Evolutionary conservation across 2,888 invertebrate genomes (phyloP).

Genomic region (Drosophila limbata): DNA sequence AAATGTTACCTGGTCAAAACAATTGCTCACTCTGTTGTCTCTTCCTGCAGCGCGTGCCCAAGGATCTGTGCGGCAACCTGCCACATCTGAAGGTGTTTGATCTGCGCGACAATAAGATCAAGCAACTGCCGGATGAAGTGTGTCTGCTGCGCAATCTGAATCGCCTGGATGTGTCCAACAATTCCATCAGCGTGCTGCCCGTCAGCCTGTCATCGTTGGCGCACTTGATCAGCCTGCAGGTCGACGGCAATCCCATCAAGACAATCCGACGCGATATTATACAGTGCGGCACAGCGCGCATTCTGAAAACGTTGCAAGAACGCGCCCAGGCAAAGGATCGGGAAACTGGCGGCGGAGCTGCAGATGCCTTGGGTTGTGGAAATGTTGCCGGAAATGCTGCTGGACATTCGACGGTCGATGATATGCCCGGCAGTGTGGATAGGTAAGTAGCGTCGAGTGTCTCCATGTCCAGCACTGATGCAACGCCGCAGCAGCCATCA

Average conservation of each 20-base stretch:
- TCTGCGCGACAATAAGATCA: slow-evolving; percentile 93
- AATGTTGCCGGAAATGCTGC: too few species aligned
- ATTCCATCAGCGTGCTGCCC: slow-evolving; percentile 90
- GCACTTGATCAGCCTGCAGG: slow-evolving; percentile 92
- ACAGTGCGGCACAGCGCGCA: slow-evolving; percentile 92
- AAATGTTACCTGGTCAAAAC: neutral
- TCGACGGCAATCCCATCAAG: slow-evolving; percentile 94
- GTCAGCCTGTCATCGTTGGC: slow-evolving; percentile 89
- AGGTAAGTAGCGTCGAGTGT: slow-evolving; percentile 60
- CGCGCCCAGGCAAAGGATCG: slow-evolving; percentile 81
- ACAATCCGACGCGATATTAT: slow-evolving; percentile 93
- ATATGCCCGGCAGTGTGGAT: slow-evolving; percentile 66
- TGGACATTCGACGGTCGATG: slow-evolving; percentile 64
- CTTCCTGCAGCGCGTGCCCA: slow-evolving; percentile 88
- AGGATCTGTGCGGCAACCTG: slow-evolving; percentile 90
- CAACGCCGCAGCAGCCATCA: slow-evolving; percentile 31
- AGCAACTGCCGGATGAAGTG: slow-evolving; percentile 92
- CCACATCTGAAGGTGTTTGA: slow-evolving; percentile 91
- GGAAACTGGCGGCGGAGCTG: slow-evolving; percentile 34
- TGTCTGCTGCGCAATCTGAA: slow-evolving; percentile 90
- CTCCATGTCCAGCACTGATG: slow-evolving; percentile 25
- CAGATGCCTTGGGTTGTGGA: neutral
- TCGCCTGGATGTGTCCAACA: slow-evolving; percentile 94
- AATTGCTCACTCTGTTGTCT: neutral
- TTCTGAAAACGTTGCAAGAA: slow-evolving; percentile 92